Percentiles rank a stretch among this genome's conserved stretches.
Conservation (phyloP, 2,888 invertebrate species). For the Spilarctia lutea region DNA sequence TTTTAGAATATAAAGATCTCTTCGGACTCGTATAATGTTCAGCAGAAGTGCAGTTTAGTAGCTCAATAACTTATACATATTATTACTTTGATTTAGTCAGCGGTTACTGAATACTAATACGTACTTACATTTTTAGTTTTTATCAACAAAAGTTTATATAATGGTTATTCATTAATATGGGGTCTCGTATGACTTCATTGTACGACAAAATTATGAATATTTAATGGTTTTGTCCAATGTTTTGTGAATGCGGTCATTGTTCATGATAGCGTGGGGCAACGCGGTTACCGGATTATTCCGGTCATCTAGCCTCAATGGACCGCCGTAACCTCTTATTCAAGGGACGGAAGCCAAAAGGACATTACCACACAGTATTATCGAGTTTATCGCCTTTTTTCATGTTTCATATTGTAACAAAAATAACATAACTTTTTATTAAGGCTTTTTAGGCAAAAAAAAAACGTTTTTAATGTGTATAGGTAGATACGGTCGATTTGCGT, state of each 20-base stretch:
- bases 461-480: conserved; percentile 10
- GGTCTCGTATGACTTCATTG: conserved; percentile 59
- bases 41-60: conserved; percentile 28
- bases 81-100: conserved; percentile 20
- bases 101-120: conserved; percentile 21
- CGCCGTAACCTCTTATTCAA: conserved; percentile 50
- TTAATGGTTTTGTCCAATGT: conserved; percentile 72
- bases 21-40: conserved; percentile 30
- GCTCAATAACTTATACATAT: conserved; percentile 38
- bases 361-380: conserved; percentile 32
- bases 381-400: conserved; percentile 34
- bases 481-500: conserved; percentile 4
- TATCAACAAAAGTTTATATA: conserved; percentile 46
- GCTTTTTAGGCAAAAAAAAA: conserved; percentile 12
- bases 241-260: conserved; percentile 74
- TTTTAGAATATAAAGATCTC: conserved; percentile 7
- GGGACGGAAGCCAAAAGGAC: conserved; percentile 25
- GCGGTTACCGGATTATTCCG: conserved; percentile 59
- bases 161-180: conserved; percentile 49
- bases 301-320: conserved; percentile 61
- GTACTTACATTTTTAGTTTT: conserved; percentile 40
- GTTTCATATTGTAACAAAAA: conserved; percentile 19
- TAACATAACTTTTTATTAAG: conserved; percentile 22
- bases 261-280: conserved; percentile 54
- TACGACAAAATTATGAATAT: conserved; percentile 74